Conservation (phyloP, 1,140 invertebrate species). For the Nomia melanderi region DNA sequence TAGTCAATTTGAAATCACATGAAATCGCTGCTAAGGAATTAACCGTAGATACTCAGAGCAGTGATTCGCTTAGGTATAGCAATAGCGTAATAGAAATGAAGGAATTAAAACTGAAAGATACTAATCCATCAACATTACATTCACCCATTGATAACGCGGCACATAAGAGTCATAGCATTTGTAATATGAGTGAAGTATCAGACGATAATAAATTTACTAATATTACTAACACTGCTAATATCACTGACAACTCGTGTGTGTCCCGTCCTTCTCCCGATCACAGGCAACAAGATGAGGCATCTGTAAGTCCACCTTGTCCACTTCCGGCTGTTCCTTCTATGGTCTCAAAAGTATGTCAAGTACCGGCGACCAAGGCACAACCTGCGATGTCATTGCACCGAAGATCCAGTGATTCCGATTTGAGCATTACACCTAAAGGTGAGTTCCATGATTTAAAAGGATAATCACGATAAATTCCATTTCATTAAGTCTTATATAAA, state of each 20-base stretch:
- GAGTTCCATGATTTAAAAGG: constrained; percentile 59
- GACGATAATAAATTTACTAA: constrained; percentile 43
- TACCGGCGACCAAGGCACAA: constrained; percentile 81
- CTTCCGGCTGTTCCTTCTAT: constrained; percentile 58
- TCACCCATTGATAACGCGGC: constrained; percentile 36
- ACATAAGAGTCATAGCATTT: constrained; percentile 62
- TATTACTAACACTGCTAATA: constrained; percentile 76
- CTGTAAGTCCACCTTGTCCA: constrained; percentile 64
- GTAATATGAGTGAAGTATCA: constrained; percentile 55
- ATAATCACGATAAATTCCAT: not conserved
- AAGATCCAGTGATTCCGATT: constrained; percentile 95
- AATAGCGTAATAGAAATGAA: constrained; percentile 25
- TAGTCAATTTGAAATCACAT: not conserved
- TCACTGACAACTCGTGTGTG: constrained; percentile 79
- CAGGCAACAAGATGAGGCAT: constrained; percentile 74
- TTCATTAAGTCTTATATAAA: not conserved
- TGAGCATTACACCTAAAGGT: constrained; percentile 96
- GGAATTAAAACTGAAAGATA: constrained; percentile 30
- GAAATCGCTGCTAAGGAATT: constrained; percentile 23
- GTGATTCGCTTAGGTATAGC: constrained; percentile 13
- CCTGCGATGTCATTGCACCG: constrained; percentile 83
- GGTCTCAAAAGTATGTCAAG: constrained; percentile 76
- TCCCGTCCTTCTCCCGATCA: constrained; percentile 73
- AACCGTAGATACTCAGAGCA: constrained; percentile 24
- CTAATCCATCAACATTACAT: constrained; percentile 18